A percentile compares a stretch with the other conserved stretches of the same genome.
phyloP scores from a whole-genome alignment of 2,888 invertebrate species.

The Hypselothyrea guttata region DNA sequence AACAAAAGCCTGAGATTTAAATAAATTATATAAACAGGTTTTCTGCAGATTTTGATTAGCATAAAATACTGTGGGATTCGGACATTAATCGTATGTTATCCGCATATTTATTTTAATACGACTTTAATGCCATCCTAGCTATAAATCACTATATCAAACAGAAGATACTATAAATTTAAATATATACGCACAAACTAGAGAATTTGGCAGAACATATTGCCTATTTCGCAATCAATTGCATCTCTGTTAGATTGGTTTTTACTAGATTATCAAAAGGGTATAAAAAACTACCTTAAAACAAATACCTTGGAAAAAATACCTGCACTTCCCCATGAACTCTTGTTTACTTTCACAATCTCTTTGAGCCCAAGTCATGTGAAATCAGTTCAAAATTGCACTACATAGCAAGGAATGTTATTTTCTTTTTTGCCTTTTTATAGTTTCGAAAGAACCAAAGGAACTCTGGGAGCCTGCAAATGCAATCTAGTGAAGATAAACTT shows the following conservation, averaged over 20 bases:
- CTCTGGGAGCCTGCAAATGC: constrained; percentile 15
- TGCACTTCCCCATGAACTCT: not conserved
- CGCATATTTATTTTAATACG: no score
- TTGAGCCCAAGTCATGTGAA: constrained; percentile 28
- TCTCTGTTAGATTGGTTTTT: no score
- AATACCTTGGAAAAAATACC: constrained; percentile 2
- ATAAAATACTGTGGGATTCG: no score
- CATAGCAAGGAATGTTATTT: constrained; percentile 12
- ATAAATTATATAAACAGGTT: constrained; percentile 19
- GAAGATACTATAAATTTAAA: no score
- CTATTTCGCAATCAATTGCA: no score
- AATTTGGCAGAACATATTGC: no score
- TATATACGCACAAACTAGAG: no score
- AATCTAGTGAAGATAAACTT: constrained; percentile 5
- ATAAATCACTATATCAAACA: not conserved
- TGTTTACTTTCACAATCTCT: constrained; percentile 21
- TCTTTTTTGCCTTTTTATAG: constrained; percentile 5
- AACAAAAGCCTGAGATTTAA: not conserved
- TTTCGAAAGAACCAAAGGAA: constrained; percentile 14
- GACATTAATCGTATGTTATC: no score
- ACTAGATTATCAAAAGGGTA: no score
- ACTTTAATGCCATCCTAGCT: not conserved
- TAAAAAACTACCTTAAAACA: not conserved
- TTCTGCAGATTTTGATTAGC: constrained; percentile 5
- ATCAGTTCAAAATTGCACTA: constrained; percentile 16